These are phyloP conservation scores for Caretta caretta DNA, from an alignment of 2,113 vertebrate genomes.

Conservation along the genomic window DNA sequence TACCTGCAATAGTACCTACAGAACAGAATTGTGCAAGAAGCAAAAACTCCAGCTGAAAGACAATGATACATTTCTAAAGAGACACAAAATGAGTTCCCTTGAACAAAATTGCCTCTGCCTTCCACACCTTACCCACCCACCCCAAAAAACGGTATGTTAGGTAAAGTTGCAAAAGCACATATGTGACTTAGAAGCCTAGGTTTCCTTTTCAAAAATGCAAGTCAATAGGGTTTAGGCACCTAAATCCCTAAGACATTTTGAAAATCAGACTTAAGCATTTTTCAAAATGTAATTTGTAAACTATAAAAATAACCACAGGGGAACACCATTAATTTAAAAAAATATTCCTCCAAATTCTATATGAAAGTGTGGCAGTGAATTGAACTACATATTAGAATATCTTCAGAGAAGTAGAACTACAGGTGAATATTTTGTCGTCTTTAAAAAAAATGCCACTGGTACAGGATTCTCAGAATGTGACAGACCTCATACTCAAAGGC, in stretches of 20 bases:
- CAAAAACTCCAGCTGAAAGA: neutral
- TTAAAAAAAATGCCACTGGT: neutral
- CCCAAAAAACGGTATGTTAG: neutral
- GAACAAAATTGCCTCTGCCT: neutral
- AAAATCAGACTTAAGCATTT: neutral
- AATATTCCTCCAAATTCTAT: neutral
- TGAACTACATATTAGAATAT: neutral
- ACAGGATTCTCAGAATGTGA: neutral
- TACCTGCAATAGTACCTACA: neutral
- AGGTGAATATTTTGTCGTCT: neutral
- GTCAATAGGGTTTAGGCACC: neutral
- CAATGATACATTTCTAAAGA: neutral
- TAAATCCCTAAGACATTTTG: neutral
- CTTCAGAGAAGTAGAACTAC: neutral
- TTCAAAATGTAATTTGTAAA: neutral
- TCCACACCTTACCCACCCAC: fast-evolving
- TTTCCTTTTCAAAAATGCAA: neutral
- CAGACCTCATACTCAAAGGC: neutral
- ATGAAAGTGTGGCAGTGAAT: neutral
- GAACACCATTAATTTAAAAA: neutral
- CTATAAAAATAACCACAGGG: neutral
- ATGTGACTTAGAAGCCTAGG: neutral
- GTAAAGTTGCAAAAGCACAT: neutral
- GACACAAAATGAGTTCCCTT: neutral
- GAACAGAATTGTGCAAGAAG: neutral